Percentiles rank a stretch among this genome's conserved stretches.
Conservation (phyloP, 2,113 vertebrate genomes). For the Thymallus thymallus region DNA sequence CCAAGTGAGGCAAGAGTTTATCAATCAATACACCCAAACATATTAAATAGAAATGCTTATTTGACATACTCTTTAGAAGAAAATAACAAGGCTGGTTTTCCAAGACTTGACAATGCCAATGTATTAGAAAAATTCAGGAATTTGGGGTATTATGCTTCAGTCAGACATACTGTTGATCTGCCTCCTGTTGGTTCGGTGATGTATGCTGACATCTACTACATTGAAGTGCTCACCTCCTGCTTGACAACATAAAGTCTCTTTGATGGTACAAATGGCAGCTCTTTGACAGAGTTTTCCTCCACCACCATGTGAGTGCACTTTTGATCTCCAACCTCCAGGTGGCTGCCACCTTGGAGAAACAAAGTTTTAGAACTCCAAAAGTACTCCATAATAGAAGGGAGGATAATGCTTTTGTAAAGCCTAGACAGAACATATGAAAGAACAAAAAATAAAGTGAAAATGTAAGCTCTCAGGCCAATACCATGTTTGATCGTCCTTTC, state of each 20-base stretch:
- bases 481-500: conserved; percentile 96
- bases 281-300: conserved; percentile 91
- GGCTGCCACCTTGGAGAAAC: conserved; percentile 77
- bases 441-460: background rate
- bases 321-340: conserved; percentile 84
- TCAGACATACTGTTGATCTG: no score
- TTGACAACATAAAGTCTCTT: conserved; percentile 93
- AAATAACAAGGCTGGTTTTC: no score
- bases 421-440: no score
- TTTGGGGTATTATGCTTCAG: no score
- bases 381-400: no score
- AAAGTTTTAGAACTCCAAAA: background rate
- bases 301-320: conserved; percentile 93
- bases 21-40: background rate
- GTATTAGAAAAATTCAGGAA: no score
- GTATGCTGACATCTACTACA: no score
- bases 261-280: conserved; percentile 85
- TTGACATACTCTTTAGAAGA: conserved; percentile 12
- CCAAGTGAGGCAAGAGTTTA: background rate
- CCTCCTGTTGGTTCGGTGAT: no score
- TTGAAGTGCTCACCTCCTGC: conserved; percentile 83
- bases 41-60: conserved; percentile 30
- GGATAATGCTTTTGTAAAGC: no score
- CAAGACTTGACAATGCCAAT: no score
- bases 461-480: conserved; percentile 39